Conservation (phyloP, 2,888 invertebrate species). For the Chymomyza caudatula region DNA sequence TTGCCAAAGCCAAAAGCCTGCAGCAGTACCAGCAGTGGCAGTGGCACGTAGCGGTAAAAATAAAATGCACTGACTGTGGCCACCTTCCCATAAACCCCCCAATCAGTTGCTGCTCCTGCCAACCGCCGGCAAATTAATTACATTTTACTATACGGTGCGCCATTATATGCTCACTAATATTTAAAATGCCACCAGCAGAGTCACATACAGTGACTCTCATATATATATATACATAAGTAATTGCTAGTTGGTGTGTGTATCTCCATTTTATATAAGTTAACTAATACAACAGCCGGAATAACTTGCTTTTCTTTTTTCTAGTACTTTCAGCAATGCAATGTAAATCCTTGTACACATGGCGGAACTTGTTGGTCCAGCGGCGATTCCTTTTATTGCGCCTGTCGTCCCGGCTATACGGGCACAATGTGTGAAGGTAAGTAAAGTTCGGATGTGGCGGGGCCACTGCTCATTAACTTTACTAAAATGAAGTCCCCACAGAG, state of each 20-base stretch:
- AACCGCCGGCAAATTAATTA: conserved; percentile 64
- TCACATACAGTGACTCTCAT: background rate
- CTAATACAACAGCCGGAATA: background rate
- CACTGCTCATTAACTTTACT: conserved; percentile 38
- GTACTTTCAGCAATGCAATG: conserved; percentile 83
- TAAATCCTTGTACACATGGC: conserved; percentile 86
- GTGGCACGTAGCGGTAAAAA: conserved; percentile 3
- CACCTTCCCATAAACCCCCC: conserved; percentile 1
- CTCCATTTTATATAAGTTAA: conserved; percentile 2
- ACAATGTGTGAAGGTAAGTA: conserved; percentile 86
- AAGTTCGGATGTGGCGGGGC: background rate
- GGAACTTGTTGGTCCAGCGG: conserved; percentile 88
- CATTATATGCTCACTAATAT: conserved; percentile 53
- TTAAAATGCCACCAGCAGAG: conserved; percentile 48
- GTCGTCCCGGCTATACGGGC: conserved; percentile 88
- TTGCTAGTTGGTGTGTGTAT: background rate
- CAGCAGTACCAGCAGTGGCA: conserved; percentile 5
- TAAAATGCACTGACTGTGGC: conserved; percentile 2
- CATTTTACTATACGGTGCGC: conserved; percentile 53
- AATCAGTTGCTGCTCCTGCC: conserved; percentile 21
- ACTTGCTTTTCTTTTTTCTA: conserved; percentile 28
- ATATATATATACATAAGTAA: conserved; percentile 2
- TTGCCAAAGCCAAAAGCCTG: conserved; percentile 8
- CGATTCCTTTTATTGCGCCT: conserved; percentile 88
- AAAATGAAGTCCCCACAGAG: background rate